Evolutionary conservation across 2,888 invertebrate species (phyloP), one percentile per base, ranked within the genome.

Genomic region (Dexiosoma caninum): DNA sequence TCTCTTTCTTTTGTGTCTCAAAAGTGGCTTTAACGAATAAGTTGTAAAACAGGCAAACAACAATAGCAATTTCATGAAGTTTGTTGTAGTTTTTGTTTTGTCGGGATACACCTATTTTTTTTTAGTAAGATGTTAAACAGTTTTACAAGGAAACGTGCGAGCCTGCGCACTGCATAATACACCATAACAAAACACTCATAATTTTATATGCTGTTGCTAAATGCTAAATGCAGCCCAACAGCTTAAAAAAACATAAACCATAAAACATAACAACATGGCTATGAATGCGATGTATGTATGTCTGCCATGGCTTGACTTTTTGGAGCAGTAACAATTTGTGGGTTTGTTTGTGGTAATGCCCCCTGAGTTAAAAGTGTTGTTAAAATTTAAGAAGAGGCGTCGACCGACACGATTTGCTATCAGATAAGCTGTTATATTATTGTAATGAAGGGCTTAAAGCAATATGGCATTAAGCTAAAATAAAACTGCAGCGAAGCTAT

Each of bases 401-500:
- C 85, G 84, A 85, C 84, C 87, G 85, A 88, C 89, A 89, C 89
- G 89, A 89, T 88, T 88, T 85, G 85, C 85, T 85, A 84, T 84
- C 85, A 86, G 89, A 89, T 89, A 89, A 88, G 88, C 88, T 86
- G 86, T 88, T 88, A 88, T 89, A 89, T 89, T 88, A 88, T 88
- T 87, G 87, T 85, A 85, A 84, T 81, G 80, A 78, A 75, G 79
- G 83, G 79, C 81, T 81, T 82, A 81, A 71, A 81, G 83, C 78
- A 64, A 81, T 77, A 55, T 67, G 67, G 78, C 78, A 78, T 82
- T 78, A 78, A 82, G 69, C 46, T 77, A 42, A 74, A 78, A 82
- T 64, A 51, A 82, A 74, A 77, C 16, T 27, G 42, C n/a, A 64
- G 32, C n/a, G n/a, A n/a, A n/a, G n/a, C n/a, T n/a, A n/a, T n/a